These are phyloP conservation scores for Acrocyrtus sp. DNA, from an alignment of 2,888 invertebrate species.

Conservation along the genomic window DNA sequence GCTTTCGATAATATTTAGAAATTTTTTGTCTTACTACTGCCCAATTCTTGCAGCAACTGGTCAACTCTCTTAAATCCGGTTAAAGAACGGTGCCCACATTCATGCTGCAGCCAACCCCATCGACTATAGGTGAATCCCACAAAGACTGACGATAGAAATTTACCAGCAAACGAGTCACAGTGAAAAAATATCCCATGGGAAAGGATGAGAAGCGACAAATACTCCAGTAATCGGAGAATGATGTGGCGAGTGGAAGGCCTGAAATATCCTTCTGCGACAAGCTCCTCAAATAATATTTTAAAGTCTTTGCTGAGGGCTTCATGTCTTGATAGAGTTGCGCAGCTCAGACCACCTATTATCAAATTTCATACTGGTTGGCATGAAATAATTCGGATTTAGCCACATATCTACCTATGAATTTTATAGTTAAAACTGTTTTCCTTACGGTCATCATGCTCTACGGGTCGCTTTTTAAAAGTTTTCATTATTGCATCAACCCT, in stretches of 20 bases:
- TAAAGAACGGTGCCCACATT: conserved; percentile 27
- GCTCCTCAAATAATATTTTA: conserved; percentile 8
- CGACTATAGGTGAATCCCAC: no score
- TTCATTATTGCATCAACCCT: conserved; percentile 49
- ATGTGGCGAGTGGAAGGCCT: conserved; percentile 1
- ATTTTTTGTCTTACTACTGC: no score
- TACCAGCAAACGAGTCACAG: no score
- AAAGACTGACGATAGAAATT: no score
- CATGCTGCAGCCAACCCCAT: conserved; percentile 26
- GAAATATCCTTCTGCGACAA: conserved; percentile 18
- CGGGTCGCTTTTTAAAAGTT: conserved; percentile 45
- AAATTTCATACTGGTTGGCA: no score
- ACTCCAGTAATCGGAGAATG: conserved; percentile 7
- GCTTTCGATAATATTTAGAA: no score
- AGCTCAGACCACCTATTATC: background rate
- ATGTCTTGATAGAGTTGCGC: background rate
- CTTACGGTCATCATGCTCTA: no score
- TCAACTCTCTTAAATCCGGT: conserved; percentile 15
- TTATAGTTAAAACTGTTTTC: no score
- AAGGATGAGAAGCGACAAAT: background rate
- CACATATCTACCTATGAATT: no score
- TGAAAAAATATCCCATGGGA: no score
- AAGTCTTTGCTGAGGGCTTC: conserved; percentile 3
- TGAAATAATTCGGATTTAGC: no score
- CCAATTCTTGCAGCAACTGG: conserved; percentile 10